Percentiles rank a stretch among this genome's conserved stretches.
Evolutionary conservation across 2,888 invertebrate species (phyloP).

Genomic region (Phyllotreta cruciferae): DNA sequence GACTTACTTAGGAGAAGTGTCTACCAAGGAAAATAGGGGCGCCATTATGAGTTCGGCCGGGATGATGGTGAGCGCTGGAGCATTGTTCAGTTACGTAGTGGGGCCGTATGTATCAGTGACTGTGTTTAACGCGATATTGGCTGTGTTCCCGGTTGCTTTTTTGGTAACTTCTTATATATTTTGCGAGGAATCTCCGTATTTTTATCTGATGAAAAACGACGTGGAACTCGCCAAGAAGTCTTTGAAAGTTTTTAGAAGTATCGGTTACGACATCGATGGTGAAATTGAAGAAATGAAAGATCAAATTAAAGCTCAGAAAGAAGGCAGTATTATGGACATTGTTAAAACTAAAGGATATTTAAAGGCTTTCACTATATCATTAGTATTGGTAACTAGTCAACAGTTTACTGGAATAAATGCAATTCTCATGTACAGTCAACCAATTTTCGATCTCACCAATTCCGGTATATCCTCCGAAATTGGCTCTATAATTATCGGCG

Average conservation of each 20-base stretch:
- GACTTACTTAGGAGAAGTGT: slow-evolving; percentile 66
- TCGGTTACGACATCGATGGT: slow-evolving; percentile 9
- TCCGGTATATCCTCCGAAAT: slow-evolving; percentile 65
- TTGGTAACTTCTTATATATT: slow-evolving; percentile 70
- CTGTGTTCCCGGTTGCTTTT: slow-evolving; percentile 60
- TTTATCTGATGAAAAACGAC: slow-evolving; percentile 67
- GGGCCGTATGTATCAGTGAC: slow-evolving; percentile 77
- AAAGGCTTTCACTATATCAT: slow-evolving; percentile 67
- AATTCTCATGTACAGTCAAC: slow-evolving; percentile 78
- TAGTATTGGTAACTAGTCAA: slow-evolving; percentile 79
- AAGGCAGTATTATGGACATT: slow-evolving; percentile 47
- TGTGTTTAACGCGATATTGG: slow-evolving; percentile 65
- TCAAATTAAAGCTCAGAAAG: slow-evolving; percentile 18
- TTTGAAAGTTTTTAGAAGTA: slow-evolving; percentile 54
- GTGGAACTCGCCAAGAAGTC: slow-evolving; percentile 65
- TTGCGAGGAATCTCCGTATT: slow-evolving; percentile 85
- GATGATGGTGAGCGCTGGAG: slow-evolving; percentile 72
- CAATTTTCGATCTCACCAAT: slow-evolving; percentile 73
- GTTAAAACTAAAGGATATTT: slow-evolving; percentile 59
- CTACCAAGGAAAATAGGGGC: slow-evolving; percentile 80
- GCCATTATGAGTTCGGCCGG: slow-evolving; percentile 82
- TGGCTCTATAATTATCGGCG: slow-evolving; percentile 78
- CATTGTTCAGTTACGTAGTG: slow-evolving; percentile 72
- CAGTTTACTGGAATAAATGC: slow-evolving; percentile 85
- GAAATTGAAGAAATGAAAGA: slow-evolving; percentile 26